These are phyloP conservation scores for Nebria salina DNA, from an alignment of 2,888 invertebrate genomes.

Conservation along the genomic window DNA sequence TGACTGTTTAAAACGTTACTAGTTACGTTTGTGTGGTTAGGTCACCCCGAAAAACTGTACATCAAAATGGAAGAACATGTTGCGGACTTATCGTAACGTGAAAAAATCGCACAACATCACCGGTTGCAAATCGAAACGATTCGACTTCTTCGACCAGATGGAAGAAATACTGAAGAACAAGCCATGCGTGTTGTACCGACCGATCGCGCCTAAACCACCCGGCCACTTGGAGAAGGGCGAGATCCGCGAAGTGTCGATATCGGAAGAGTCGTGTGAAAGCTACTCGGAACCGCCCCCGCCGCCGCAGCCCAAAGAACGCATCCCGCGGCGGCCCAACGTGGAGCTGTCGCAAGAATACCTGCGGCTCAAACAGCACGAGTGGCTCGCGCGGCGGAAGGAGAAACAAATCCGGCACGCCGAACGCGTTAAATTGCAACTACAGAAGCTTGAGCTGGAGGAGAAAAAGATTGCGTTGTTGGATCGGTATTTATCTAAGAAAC, in stretches of 20 bases:
- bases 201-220: not conserved
- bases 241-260: not conserved
- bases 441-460: not conserved
- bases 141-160: not conserved
- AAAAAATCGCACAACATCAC: not conserved
- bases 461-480: not conserved
- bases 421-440: not conserved
- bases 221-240: not conserved
- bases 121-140: not conserved
- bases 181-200: not conserved
- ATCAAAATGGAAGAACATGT: not conserved
- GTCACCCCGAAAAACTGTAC: not conserved
- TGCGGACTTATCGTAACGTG: not conserved
- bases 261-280: not conserved
- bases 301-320: not conserved
- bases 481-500: not conserved
- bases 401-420: not conserved
- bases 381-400: not conserved
- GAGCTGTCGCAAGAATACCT: not conserved
- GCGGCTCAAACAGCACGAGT: not conserved
- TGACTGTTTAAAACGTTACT: not conserved
- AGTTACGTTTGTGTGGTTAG: not conserved
- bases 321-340: not conserved
- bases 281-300: not conserved
- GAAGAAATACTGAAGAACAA: not conserved